Evolutionary conservation across 1,140 invertebrate genomes (phyloP).

Genomic region (Diabrotica undecimpunctata): DNA sequence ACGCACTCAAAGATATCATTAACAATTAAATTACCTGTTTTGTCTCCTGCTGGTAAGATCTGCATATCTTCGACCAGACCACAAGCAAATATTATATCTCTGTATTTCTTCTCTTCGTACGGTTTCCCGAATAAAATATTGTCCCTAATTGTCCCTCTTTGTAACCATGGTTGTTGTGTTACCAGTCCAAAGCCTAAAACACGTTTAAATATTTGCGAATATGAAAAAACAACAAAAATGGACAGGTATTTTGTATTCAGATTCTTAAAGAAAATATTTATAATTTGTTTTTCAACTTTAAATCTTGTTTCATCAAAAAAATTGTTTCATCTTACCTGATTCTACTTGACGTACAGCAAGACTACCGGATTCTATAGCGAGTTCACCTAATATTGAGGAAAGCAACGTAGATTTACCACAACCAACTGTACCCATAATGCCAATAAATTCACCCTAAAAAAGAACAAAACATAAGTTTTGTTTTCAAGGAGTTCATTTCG

Average conservation of each 20-base stretch:
- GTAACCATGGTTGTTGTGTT: slow-evolving; percentile 87
- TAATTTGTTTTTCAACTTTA: no score
- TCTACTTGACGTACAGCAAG: slow-evolving; percentile 60
- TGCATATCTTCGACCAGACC: slow-evolving; percentile 72
- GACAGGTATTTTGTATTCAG: no score
- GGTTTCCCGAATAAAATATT: slow-evolving; percentile 90
- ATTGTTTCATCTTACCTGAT: slow-evolving; percentile 47
- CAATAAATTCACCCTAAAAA: slow-evolving; percentile 61
- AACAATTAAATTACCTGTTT: slow-evolving; percentile 48
- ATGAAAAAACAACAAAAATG: no score
- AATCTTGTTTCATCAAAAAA: no score
- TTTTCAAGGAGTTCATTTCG: no score
- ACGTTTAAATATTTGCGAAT: neutral
- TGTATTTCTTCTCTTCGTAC: slow-evolving; percentile 75
- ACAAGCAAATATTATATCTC: slow-evolving; percentile 75
- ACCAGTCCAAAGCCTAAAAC: slow-evolving; percentile 78
- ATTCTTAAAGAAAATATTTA: no score
- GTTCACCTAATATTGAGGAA: slow-evolving; percentile 70
- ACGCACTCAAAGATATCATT: no score
- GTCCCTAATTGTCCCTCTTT: slow-evolving; percentile 82
- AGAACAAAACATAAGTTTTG: neutral
- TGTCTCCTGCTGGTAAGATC: slow-evolving; percentile 51
- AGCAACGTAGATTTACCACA: slow-evolving; percentile 77
- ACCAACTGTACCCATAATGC: slow-evolving; percentile 69
- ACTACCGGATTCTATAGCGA: slow-evolving; percentile 60